A percentile compares a stretch with the other conserved stretches of the same genome.
Conservation (phyloP, 2,888 invertebrate genomes). For the Tiliacea aurago region DNA sequence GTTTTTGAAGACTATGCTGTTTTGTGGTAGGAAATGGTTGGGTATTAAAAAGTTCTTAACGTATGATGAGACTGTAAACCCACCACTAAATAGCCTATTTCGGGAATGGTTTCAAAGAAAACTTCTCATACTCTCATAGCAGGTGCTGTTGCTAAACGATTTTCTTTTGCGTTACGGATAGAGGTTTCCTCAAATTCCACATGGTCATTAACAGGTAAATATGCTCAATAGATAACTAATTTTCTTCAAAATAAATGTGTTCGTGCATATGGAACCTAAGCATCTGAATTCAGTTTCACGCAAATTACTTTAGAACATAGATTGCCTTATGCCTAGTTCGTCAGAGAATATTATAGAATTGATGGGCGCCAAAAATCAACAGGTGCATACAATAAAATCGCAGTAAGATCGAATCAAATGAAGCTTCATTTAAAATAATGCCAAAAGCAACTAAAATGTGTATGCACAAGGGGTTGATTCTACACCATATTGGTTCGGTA, state of each 20-base stretch:
- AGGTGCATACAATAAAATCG: background rate
- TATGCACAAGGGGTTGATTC: background rate
- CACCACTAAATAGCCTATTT: background rate
- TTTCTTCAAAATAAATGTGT: background rate
- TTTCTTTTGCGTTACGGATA: background rate
- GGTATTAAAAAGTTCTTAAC: background rate
- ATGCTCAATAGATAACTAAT: background rate
- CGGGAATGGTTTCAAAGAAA: background rate
- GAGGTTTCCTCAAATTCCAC: background rate
- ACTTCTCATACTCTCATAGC: too few relatives aligned
- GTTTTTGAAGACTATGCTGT: background rate
- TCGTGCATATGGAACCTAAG: background rate
- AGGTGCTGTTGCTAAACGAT: background rate
- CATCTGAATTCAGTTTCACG: background rate
- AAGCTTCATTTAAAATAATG: background rate
- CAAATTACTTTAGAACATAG: background rate
- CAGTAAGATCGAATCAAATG: conserved; percentile 2
- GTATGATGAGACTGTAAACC: background rate
- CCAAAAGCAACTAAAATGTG: background rate
- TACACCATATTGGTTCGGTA: conserved; percentile 4
- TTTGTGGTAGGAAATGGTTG: conserved; percentile 1
- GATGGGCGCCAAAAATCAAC: background rate
- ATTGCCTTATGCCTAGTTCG: too few relatives aligned
- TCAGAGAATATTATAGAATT: background rate
- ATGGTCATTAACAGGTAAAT: background rate